Base-by-base conservation (phyloP, 2,888 invertebrate species). In the Dichetophora obliterata region DNA sequence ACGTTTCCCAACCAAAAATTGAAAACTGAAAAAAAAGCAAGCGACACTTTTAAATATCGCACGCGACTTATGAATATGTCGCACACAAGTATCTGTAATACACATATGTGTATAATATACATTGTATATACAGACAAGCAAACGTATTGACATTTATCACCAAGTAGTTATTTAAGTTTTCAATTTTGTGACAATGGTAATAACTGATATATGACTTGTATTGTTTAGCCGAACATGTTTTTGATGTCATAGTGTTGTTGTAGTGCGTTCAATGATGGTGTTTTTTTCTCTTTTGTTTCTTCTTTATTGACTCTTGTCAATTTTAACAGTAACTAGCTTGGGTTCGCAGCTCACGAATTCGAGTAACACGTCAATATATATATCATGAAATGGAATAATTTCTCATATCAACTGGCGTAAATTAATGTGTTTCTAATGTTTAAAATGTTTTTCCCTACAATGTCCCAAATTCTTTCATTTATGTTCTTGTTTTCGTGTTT, bases 401-500 rank as follows among this genome's bases (percentile, higher is more conserved):
- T 43, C 3, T 66, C 43, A 24, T 43, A 48, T 73, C 43, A 50
- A 27, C 31, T 61, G 31, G 24, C 24, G 48, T 27, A 74, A 65
- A 22, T 74, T 74, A 74, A 74, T 74, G 74, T 37, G 65, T 74
- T 74, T 74, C 31, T 31, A 34, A 65, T 74, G 74, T 74, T 65
- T 19, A 43, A 50, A n/a, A n/a, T n/a, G n/a, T n/a, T n/a, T n/a
- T n/a, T 24, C 43, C 37, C n/a, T 54, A 54, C n/a, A n/a, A n/a
- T 70, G 52, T 11, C n/a, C 16, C 24, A 22, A 19, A 34, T 54
- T 54, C 16, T 54, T 54, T 0, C 3, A 9, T 54, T n/a, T 16
- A 6, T 31, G 50, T 54, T 19, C 8, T 57, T 22, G 37, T 37
- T 5, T 14, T 54, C 22, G 22, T 1, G 24, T 14, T 9, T 11